Base-by-base conservation (phyloP, 2,797 vertebrate species). In the Macrochelys suwanniensis region DNA sequence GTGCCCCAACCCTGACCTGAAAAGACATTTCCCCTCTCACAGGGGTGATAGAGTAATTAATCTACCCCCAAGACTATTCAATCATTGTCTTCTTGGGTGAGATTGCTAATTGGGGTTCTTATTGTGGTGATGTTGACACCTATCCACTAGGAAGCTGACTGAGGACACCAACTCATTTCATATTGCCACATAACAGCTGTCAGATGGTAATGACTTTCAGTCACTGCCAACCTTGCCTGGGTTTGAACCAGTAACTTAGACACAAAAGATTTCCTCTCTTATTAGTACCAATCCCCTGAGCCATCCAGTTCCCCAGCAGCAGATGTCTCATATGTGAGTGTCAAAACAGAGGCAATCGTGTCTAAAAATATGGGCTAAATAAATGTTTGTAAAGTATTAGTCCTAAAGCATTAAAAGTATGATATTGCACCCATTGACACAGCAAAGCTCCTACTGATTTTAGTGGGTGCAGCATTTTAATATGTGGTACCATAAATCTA, bases 131-230 rank as follows among this genome's bases (percentile, higher is more conserved):
- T 51, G 74, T 28, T 89, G 57, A 87, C 92, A 95, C 80, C 92
- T 95, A 93, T 91, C 95, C 94, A 88, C 88, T 71, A 89, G 89
- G 83, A 92, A 85, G 68, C 11, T 89, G 88, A 93, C 92, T 79
- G 82, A 87, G 51, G 82, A 78, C 90, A 82, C 9, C 1, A 13
- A 89, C 76, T 79, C 82, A 49, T 2, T 23, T 94, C 93, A 91
- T 90, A 89, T 33, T 42, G 61, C 83, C 82, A 68, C 89, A 94
- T 92, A 96, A 87, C 95, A 97, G 96, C 88, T 96, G 95, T 88
- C 93, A 82, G 89, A 92, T 47, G 5, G 80, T 74, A 84, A 90
- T 42, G 80, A 80, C 76, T 92, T 91, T 90, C 87, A 85, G 45
- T 82, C 80, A 49, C 89, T 88, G 74, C 53, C 87, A 78, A 0